Percentiles rank a stretch among this genome's conserved stretches.
Conservation (phyloP, 2,113 vertebrate species). For the Nothobranchius kuhntae region DNA sequence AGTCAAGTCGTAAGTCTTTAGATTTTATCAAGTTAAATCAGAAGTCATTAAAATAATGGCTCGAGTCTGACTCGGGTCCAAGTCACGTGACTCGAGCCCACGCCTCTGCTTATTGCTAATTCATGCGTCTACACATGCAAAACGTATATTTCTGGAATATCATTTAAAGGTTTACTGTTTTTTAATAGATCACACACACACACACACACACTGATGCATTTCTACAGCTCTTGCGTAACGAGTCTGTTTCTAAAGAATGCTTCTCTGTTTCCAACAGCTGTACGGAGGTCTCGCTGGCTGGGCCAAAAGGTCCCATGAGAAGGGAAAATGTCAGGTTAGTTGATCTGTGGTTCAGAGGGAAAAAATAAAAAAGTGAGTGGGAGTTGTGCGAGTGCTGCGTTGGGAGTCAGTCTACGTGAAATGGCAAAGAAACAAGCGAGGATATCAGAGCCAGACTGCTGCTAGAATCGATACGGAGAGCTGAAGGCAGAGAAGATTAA, state of each 20-base stretch:
- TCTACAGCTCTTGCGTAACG: neutral
- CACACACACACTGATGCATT: neutral
- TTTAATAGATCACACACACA: too few relatives aligned
- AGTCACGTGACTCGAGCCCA: too few relatives aligned
- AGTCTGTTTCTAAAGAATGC: neutral
- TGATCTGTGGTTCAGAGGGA: conserved; percentile 25
- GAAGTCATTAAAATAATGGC: too few relatives aligned
- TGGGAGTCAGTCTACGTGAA: conserved; percentile 23
- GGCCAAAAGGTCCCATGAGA: conserved; percentile 26
- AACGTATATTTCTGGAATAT: too few relatives aligned
- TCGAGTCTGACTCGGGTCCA: too few relatives aligned
- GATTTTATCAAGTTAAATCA: too few relatives aligned
- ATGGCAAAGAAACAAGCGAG: conserved; percentile 17
- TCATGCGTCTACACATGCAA: too few relatives aligned
- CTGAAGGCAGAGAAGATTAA: neutral
- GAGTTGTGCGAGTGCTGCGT: conserved; percentile 27
- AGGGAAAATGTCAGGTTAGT: conserved; percentile 38
- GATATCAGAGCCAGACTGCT: conserved; percentile 4
- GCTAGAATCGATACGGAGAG: neutral
- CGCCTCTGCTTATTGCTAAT: too few relatives aligned
- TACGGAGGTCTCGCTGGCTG: neutral
- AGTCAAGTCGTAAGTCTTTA: too few relatives aligned
- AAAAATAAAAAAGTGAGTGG: conserved; percentile 7
- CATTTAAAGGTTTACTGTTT: too few relatives aligned
- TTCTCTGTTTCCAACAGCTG: neutral